Conservation (phyloP, 2,888 invertebrate genomes). For the Scaptomyza tumidula region DNA sequence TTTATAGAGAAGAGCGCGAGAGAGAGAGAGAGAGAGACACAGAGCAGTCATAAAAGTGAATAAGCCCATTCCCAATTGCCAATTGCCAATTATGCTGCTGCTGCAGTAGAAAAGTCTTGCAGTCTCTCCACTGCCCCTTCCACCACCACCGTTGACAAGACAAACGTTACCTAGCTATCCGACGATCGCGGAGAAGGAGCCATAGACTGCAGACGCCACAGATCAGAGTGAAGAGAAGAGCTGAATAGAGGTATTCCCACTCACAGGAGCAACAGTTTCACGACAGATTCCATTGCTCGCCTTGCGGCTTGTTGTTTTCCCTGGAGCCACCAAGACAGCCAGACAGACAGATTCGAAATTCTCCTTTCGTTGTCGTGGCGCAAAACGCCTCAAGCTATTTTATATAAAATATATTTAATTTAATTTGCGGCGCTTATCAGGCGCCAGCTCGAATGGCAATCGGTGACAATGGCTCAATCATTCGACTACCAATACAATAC, state of each 20-base stretch:
- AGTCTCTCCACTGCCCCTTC: constrained; percentile 10
- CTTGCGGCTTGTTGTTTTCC: background rate
- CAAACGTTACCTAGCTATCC: constrained; percentile 76
- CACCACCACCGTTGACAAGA: constrained; percentile 55
- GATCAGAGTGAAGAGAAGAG: background rate
- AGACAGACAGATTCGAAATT: constrained; percentile 25
- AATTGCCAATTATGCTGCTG: constrained; percentile 60
- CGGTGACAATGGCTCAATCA: constrained; percentile 76
- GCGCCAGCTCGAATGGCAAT: constrained; percentile 73
- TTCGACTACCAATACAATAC: constrained; percentile 35
- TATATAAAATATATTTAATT: constrained; percentile 71
- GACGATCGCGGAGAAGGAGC: constrained; percentile 54
- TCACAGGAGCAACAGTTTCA: constrained; percentile 43
- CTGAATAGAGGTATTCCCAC: background rate
- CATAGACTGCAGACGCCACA: constrained; percentile 3
- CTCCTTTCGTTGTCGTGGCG: constrained; percentile 41
- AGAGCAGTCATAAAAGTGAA: constrained; percentile 74
- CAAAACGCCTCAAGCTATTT: constrained; percentile 59
- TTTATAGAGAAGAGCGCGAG: constrained; percentile 11
- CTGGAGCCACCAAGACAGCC: constrained; percentile 38
- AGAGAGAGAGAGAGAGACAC: constrained; percentile 25
- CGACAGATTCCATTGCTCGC: constrained; percentile 53
- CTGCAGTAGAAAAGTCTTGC: constrained; percentile 32
- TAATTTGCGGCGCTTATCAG: constrained; percentile 79
- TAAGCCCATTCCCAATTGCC: constrained; percentile 78